These are phyloP conservation scores for Agrotis segetum DNA, from an alignment of 2,888 invertebrate genomes.

Conservation along the genomic window DNA sequence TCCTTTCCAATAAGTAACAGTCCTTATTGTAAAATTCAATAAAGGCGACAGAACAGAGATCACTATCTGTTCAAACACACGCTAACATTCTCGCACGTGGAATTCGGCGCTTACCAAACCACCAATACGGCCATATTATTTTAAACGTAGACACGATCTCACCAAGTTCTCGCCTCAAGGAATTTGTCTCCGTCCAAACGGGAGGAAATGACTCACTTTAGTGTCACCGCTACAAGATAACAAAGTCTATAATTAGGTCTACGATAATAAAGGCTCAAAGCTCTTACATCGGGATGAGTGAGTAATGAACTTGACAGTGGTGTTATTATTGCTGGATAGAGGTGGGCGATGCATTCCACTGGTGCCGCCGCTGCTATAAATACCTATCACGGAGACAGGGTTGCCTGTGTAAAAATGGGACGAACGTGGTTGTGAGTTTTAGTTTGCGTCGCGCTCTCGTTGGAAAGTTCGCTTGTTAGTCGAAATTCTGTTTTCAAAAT, in stretches of 20 bases:
- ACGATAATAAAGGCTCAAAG: conserved; percentile 64
- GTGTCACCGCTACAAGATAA: conserved; percentile 70
- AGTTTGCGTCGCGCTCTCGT: conserved; percentile 3
- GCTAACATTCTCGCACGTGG: conserved; percentile 51
- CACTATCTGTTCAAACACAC: conserved; percentile 8
- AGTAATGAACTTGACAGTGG: conserved; percentile 90
- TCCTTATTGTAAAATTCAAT: neutral
- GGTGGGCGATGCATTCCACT: conserved; percentile 82
- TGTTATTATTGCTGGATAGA: conserved; percentile 78
- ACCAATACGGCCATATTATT: conserved; percentile 61
- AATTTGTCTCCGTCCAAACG: conserved; percentile 62
- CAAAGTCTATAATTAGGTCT: conserved; percentile 67
- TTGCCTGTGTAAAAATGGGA: conserved; percentile 61
- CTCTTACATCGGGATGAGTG: conserved; percentile 71
- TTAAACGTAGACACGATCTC: conserved; percentile 56
- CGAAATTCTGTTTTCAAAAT: neutral
- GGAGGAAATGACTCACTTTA: conserved; percentile 67
- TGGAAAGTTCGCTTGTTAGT: conserved; percentile 19
- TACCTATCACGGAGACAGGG: conserved; percentile 70
- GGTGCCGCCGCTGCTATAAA: conserved; percentile 74
- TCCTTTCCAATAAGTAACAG: neutral
- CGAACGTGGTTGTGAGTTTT: conserved; percentile 35
- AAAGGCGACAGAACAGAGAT: neutral
- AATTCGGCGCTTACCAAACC: conserved; percentile 54
- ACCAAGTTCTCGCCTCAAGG: conserved; percentile 57